Evolutionary conservation across 1,140 invertebrate species (phyloP), one percentile per base, ranked within the genome.

Genomic region (Brachionus rubens): DNA sequence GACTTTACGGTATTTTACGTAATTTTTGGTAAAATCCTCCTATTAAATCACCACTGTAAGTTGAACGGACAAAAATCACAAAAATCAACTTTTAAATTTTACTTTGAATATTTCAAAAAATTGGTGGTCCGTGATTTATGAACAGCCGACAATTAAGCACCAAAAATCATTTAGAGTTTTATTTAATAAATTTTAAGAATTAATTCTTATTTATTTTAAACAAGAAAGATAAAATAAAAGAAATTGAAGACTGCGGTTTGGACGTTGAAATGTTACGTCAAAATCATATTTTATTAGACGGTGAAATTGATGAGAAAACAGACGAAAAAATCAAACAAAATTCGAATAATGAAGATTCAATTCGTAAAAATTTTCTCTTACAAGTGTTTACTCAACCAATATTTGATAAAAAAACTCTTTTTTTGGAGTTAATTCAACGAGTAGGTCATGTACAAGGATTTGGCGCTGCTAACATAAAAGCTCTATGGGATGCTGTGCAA

Each of bases 321-420:
- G 12, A 40, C 9, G 16, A 30, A 46, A 26, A 59, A 10, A 40
- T 24, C 4, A 65, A 28, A n/a, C 14, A 70, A 28, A 70, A 75
- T 54, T 46, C 19, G 28, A 33, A 16, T n/a, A n/a, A 36, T 19
- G n/a, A 28, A 36, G 0, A 21, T 1, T 33, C 33, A n/a, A 43
- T 4, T 24, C 10, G 30, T 16, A 47, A 62, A 56, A 87, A 86
- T 77, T 87, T 87, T 77, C 78, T 88, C 14, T 81, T 88, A 81
- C 87, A 88, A 79, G 86, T 87, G 26, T 88, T 88, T 78, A 87
- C 87, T 0, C 80, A 84, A 50, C 87, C 87, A 6, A 65, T 88
- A 5, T 87, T 87, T 78, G 77, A 81, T 3, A 46, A 48, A 9
- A 77, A 79, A 68, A 87, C 87, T 3, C 87, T 88, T 78, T 88